Base-by-base conservation (phyloP, 2,797 vertebrate genomes). In the Manis javanica region DNA sequence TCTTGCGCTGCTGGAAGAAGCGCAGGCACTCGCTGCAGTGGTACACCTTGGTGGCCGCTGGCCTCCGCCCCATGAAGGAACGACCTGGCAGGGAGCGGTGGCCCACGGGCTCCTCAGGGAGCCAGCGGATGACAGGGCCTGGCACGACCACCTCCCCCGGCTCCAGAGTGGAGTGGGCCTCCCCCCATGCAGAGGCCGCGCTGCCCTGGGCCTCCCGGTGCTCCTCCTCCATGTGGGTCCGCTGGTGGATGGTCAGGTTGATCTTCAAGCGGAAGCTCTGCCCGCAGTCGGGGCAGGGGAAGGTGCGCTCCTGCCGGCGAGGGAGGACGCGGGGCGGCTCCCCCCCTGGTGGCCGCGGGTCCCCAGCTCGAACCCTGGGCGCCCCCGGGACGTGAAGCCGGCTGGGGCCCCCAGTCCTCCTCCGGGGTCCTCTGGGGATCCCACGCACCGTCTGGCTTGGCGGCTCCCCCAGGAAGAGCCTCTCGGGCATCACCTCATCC, bases 1-100 rank as follows among this genome's bases (percentile, higher is more conserved):
- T 98, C 97, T 99, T 99, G 72, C 98, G 98, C 0, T 99, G 99
- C 95, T 98, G 99, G 97, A 99, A 99, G 53, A 98, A 97, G 94
- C 98, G 95, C 69, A 97, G 91, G 49, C 98, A 98, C 72, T 98
- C 93, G 12, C 95, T 96, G 78, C 98, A 98, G 79, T 97, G 94
- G 90, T 97, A 98, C 4, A 93, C 53, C 81, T 92, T 95, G 74
- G 51, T 8, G 26, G 64, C 19, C 1, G 23, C 49, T 0, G 79
- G 77, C 59, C 79, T 55, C 61, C 18, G 94, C 64, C 87, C 81
- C 53, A 18, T 2, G 11, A 55, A 75, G 15, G 37, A 2, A 1
- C 51, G 64, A 37, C 31, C 49, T 0, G 69, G 87, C 85, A 71
- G 37, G n/a, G 46, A 34, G 1, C 1, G 61, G 79, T 2, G 94